Base-by-base conservation (phyloP, 2,113 vertebrate genomes). In the Nothobranchius furzeri region DNA sequence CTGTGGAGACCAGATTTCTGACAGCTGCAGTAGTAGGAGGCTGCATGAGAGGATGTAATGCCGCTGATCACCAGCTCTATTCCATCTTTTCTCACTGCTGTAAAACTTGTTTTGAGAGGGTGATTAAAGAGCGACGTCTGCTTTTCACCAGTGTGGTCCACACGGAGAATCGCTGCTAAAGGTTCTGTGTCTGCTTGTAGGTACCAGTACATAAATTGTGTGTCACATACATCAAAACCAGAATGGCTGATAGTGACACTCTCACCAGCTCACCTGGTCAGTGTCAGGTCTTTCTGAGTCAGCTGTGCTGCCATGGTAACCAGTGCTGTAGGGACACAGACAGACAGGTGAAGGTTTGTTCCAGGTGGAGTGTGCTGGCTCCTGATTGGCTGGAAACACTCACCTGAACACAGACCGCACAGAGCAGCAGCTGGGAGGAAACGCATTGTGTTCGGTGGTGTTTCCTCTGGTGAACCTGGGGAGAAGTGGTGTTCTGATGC, bases 391-490 rank as follows among this genome's bases (percentile, higher is more conserved):
- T 25, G 50, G 20, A 52, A 10, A 52, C 50, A 52, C 17, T 52
- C 24, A 52, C 17, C 50, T 52, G 50, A 56, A 40, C 54, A n/a
- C 54, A 56, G 54, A 15, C 54, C 40, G 54, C 54, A 56, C 54
- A 78, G 69, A 77, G 74, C 74, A 58, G 63, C 75, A 47, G 68
- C 68, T 35, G 70, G 75, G 63, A 78, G 64, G 68, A 72, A 12
- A 63, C 52, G 57, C 75, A 78, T 78, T 12, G 3, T 67, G 68
- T 53, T 24, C 63, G 30, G 56, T 6, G 67, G 10, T 52, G 57
- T 64, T 49, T 70, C 60, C 65, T 76, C 73, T 64, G 66, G 60
- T 52, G 66, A 69, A 64, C 47, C 64, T 59, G 73, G 37, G 62
- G 43, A 66, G 48, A 17, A 17, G n/a, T 50, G 48, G 48, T 3